Conservation (phyloP, 2,113 vertebrate genomes). For the Eudyptes chrysolophus region DNA sequence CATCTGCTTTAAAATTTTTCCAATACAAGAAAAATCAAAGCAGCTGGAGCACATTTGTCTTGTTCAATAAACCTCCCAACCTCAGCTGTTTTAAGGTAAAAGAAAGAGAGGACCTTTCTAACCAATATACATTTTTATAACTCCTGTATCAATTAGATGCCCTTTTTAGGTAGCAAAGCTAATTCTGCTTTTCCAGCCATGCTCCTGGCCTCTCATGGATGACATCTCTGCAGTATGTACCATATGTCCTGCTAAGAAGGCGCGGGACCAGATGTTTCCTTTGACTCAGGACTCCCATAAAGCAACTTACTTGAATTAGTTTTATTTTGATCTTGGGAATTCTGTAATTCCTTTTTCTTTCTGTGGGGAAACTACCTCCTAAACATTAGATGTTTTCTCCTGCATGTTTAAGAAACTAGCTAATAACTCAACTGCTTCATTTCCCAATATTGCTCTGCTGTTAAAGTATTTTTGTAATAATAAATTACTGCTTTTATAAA, state of each 20-base stretch:
- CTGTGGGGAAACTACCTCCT: neutral
- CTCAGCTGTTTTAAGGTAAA: neutral
- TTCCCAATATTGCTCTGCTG: neutral
- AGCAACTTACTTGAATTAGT: constrained; percentile 54
- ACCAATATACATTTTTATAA: neutral
- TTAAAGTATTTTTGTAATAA: neutral
- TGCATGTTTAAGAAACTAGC: neutral
- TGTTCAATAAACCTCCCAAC: neutral
- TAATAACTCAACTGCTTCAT: neutral
- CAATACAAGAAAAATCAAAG: neutral
- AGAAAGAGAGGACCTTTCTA: neutral
- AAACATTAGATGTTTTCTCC: constrained; percentile 1
- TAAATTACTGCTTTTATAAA: neutral
- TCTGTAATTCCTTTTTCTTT: constrained; percentile 25
- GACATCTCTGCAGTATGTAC: constrained; percentile 58
- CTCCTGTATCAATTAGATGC: constrained; percentile 18
- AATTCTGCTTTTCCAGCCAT: neutral
- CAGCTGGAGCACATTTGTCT: constrained; percentile 16
- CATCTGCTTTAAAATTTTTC: neutral
- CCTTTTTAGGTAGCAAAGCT: constrained; percentile 53
- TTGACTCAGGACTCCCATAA: constrained; percentile 52
- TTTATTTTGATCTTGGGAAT: constrained; percentile 64
- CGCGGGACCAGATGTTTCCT: constrained; percentile 71
- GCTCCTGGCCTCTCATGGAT: constrained; percentile 49
- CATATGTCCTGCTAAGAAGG: constrained; percentile 39